Base-by-base conservation (phyloP, 2,113 vertebrate genomes). In the Enhydra lutris region DNA sequence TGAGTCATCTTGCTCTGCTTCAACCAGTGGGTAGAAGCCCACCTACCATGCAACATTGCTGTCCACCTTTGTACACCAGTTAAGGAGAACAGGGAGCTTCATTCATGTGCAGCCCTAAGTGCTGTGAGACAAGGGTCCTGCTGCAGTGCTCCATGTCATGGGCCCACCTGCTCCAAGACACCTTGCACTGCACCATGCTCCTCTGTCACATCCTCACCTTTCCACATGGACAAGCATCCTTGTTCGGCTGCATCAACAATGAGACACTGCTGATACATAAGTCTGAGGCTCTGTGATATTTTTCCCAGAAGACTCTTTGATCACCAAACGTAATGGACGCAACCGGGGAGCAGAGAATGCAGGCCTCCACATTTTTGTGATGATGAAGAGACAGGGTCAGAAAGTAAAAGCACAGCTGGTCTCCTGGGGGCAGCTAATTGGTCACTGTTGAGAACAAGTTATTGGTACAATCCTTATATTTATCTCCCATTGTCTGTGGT, bases 101-200 rank as follows among this genome's bases (percentile, higher is more conserved):
- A 50, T 50, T 50, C 12, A 12, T 50, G 47, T 13, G 12, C 47
- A 50, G 14, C 50, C 50, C 14, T 61, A 23, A 23, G 21, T 82
- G 36, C n/a, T 21, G 0, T 8, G n/a, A 29, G 34, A 31, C 23
- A 18, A 36, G 5, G 1, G 12, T 29, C 55, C 47, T 78, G 18
- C n/a, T 10, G 13, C 20, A 24, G 34, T 3, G 4, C 6, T 15
- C 8, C 20, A 45, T 3, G 6, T 24, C 20, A 4, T 12, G 17
- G 34, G 3, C 2, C 0, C 36, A 45, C 21, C 50, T 71, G 7
- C 50, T 18, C 50, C 24, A 91, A 63, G 39, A 36, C 5, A 7
- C 14, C 18, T 7, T 26, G 39, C 23, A 3, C 9, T 36, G 0
- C 15, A 36, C 24, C 4, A 4, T 1, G 6, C 3, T 18, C 1